Conservation (phyloP, 2,888 invertebrate genomes). For the Dryococelus australis region DNA sequence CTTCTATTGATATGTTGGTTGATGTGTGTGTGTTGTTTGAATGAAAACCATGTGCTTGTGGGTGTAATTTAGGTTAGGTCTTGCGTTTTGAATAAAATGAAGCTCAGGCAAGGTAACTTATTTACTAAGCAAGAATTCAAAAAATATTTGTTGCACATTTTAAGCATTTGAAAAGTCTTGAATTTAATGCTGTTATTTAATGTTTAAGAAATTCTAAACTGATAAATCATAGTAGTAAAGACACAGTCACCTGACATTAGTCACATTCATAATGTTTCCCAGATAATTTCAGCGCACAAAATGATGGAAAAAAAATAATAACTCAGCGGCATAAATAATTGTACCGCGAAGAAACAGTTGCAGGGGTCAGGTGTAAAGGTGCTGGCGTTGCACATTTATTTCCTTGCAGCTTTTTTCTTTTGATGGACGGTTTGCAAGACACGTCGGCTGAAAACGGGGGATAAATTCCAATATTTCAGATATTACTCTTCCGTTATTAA, state of each 20-base stretch:
- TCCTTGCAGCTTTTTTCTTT: too few species aligned
- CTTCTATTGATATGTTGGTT: slow-evolving; percentile 45
- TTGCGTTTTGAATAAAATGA: slow-evolving; percentile 37
- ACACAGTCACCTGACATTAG: neutral
- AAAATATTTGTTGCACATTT: slow-evolving; percentile 30
- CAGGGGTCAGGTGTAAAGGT: neutral
- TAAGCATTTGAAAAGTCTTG: slow-evolving; percentile 24
- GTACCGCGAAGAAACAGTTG: neutral
- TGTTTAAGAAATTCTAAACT: slow-evolving; percentile 25
- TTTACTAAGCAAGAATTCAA: neutral
- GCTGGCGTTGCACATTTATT: too few species aligned
- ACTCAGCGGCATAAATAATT: slow-evolving; percentile 37
- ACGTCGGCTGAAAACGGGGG: too few species aligned
- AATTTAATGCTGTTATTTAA: slow-evolving; percentile 34
- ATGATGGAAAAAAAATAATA: slow-evolving; percentile 1
- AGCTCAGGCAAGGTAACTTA: slow-evolving; percentile 19
- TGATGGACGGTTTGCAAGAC: too few species aligned
- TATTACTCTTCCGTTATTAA: too few species aligned
- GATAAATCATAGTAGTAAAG: neutral
- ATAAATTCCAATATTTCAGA: too few species aligned
- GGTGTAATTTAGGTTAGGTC: slow-evolving; percentile 41
- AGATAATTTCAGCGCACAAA: slow-evolving; percentile 25
- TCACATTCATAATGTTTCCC: slow-evolving; percentile 19
- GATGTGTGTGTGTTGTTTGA: slow-evolving; percentile 44
- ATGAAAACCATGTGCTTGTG: slow-evolving; percentile 27